A percentile compares a stretch with the other conserved stretches of the same genome.
phyloP scores from a whole-genome alignment of 2,888 invertebrate genomes.

The Chloroclysta siterata region DNA sequence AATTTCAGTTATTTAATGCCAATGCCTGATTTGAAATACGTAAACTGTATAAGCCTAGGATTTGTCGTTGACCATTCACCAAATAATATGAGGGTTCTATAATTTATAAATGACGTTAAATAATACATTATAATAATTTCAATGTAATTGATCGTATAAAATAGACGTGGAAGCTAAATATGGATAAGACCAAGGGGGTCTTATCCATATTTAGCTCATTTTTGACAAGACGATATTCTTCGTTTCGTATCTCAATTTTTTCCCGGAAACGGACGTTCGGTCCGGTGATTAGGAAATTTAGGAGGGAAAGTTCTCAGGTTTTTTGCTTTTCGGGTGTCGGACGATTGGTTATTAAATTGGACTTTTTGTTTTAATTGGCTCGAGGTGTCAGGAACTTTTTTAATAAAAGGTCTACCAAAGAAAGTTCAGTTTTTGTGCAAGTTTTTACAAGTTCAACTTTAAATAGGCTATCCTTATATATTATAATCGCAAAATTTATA shows the following conservation, averaged over 20 bases:
- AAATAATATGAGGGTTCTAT: not conserved
- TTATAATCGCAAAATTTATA: not conserved
- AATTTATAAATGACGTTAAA: no score
- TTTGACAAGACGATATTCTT: slow-evolving; percentile 62
- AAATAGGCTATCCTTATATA: not conserved
- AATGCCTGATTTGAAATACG: no score
- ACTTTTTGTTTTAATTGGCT: slow-evolving; percentile 74
- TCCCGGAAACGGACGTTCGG: slow-evolving; percentile 81
- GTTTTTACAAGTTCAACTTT: not conserved
- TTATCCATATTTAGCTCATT: slow-evolving; percentile 63
- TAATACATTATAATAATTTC: no score
- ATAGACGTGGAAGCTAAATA: not conserved
- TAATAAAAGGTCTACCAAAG: slow-evolving; percentile 32
- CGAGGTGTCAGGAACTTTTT: slow-evolving; percentile 49
- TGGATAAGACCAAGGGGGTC: no score
- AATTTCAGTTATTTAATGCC: no score
- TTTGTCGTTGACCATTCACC: no score
- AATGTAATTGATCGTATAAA: not conserved
- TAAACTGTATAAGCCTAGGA: no score
- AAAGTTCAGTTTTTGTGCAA: slow-evolving; percentile 4
- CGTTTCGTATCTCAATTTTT: slow-evolving; percentile 72
- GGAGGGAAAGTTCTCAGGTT: slow-evolving; percentile 62
- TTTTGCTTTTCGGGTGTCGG: slow-evolving; percentile 71
- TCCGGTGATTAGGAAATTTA: slow-evolving; percentile 83
- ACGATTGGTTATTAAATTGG: slow-evolving; percentile 82